Evolutionary conservation across 2,797 vertebrate species (phyloP).

Genomic region (Aldrovandia affinis): DNA sequence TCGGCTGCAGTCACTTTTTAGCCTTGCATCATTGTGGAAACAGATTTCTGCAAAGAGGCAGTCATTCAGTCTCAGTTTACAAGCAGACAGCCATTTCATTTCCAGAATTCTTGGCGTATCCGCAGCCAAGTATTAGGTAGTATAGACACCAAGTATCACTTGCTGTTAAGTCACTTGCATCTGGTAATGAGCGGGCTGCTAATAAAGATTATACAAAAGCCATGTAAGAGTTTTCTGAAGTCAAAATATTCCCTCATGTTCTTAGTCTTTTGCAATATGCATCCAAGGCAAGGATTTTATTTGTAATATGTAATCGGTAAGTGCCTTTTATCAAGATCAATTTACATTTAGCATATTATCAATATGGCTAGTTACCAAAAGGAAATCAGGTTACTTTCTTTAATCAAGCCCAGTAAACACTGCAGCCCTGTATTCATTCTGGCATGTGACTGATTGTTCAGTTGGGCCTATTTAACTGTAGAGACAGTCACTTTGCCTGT

Average conservation of each 20-base stretch:
- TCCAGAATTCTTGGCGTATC: not conserved
- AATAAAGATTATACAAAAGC: not conserved
- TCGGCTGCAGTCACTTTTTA: not conserved
- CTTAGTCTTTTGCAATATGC: not conserved
- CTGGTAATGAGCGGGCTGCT: not conserved
- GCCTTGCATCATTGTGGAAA: not conserved
- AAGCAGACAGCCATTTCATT: slow-evolving; percentile 13
- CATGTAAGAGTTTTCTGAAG: not conserved
- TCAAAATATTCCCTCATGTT: not conserved
- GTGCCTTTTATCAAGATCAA: not conserved
- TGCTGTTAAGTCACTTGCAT: not conserved
- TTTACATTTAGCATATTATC: not conserved
- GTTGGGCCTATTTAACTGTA: not conserved
- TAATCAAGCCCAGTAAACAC: too few relatives aligned
- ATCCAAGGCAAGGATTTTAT: not conserved
- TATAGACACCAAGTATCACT: too few relatives aligned
- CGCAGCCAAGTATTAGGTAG: not conserved
- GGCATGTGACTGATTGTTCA: not conserved
- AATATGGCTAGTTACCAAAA: not conserved
- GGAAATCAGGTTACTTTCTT: not conserved
- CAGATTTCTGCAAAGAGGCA: slow-evolving; percentile 14
- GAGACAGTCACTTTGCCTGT: not conserved
- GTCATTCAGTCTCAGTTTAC: not conserved
- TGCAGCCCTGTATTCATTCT: too few relatives aligned
- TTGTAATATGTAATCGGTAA: not conserved